Conservation (phyloP, 2,113 vertebrate species). For the Leucoraja erinaceus region DNA sequence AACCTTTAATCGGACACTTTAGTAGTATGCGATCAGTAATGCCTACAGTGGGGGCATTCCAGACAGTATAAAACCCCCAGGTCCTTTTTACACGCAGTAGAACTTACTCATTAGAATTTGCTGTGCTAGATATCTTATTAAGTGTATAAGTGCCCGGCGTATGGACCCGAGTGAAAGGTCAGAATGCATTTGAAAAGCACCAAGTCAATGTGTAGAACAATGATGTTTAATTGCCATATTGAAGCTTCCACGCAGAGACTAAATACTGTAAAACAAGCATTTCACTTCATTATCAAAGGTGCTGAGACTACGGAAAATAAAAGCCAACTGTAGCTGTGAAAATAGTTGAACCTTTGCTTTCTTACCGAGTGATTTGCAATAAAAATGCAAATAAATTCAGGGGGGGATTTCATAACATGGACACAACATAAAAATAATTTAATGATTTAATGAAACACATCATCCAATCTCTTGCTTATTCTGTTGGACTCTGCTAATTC, state of each 20-base stretch:
- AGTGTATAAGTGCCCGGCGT: not conserved
- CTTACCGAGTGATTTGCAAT: constrained; percentile 30
- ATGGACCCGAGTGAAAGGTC: not conserved
- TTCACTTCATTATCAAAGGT: constrained; percentile 36
- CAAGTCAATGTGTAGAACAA: not conserved
- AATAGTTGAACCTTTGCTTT: constrained; percentile 38
- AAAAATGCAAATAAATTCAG: constrained; percentile 36
- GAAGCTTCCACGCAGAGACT: not conserved
- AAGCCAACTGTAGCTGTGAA: constrained; percentile 37
- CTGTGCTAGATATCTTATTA: constrained; percentile 8
- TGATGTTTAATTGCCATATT: constrained; percentile 38
- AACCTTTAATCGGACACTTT: not conserved
- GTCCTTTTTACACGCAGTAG: not conserved
- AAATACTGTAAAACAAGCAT: constrained; percentile 34
- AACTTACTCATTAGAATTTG: constrained; percentile 23
- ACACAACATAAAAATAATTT: constrained; percentile 39
- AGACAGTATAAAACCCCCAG: not conserved
- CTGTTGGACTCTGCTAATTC: not conserved
- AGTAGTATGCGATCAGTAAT: not conserved
- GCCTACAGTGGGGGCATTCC: not conserved
- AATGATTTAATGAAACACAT: constrained; percentile 37
- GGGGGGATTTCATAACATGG: constrained; percentile 36
- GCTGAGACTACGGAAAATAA: constrained; percentile 31
- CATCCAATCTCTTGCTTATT: constrained; percentile 21
- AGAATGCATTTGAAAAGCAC: constrained; percentile 9